Percentiles rank a stretch among this genome's conserved stretches.
phyloP scores from a whole-genome alignment of 2,888 invertebrate species.

The Clistopyga incitator region DNA sequence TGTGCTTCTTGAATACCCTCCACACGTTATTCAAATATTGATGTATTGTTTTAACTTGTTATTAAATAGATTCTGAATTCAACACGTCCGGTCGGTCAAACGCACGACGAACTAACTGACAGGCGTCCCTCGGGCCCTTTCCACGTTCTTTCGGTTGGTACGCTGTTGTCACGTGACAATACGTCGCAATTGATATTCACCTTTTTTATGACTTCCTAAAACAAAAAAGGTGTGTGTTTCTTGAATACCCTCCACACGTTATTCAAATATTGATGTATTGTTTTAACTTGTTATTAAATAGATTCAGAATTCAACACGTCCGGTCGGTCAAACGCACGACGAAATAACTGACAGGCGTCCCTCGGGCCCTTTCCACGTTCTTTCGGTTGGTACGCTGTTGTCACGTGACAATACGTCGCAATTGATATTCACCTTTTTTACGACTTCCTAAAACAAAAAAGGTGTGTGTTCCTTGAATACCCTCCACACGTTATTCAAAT shows the following conservation, averaged over 20 bases:
- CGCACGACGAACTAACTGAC: slow-evolving; percentile 48
- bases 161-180: neutral
- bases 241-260: neutral
- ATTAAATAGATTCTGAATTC: slow-evolving; percentile 8
- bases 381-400: slow-evolving; percentile 11
- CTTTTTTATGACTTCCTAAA: too few relatives aligned
- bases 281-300: slow-evolving; percentile 5
- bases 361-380: slow-evolving; percentile 32
- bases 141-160: slow-evolving; percentile 12
- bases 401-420: neutral
- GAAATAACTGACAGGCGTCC: slow-evolving; percentile 50
- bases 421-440: too few relatives aligned
- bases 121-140: slow-evolving; percentile 37
- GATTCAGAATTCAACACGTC: slow-evolving; percentile 20
- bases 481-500: neutral
- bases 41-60: slow-evolving; percentile 8
- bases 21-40: neutral
- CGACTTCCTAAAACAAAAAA: too few relatives aligned
- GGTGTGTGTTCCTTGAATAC: neutral
- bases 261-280: slow-evolving; percentile 12
- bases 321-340: slow-evolving; percentile 13
- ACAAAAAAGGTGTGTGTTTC: neutral
- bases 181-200: too few relatives aligned
- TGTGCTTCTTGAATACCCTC: neutral
- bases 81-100: slow-evolving; percentile 14